A percentile compares a stretch with the other conserved stretches of the same genome.
These are phyloP conservation scores for Rhagologus leucostigma DNA, from an alignment of 2,113 vertebrate genomes.

Conservation along the genomic window DNA sequence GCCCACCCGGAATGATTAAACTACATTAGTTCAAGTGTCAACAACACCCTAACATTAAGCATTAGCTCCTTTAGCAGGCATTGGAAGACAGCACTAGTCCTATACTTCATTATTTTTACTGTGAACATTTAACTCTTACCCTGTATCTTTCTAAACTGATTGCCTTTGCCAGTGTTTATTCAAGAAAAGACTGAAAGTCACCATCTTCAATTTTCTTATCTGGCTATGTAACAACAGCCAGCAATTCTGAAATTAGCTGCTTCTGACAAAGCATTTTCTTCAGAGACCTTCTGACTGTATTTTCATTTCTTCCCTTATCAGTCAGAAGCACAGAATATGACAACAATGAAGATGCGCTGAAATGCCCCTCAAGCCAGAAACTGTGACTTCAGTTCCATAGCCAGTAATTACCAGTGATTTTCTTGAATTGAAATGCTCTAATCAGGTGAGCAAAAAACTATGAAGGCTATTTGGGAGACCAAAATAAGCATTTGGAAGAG, in stretches of 20 bases:
- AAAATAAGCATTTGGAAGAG: not conserved
- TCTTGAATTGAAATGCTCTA: not conserved
- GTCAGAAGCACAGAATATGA: not conserved
- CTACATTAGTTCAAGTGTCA: not conserved
- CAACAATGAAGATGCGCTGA: not conserved
- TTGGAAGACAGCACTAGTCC: not conserved
- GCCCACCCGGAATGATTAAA: not conserved
- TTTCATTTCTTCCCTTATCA: not conserved
- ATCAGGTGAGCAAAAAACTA: not conserved
- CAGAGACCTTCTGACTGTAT: not conserved
- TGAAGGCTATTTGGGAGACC: not conserved
- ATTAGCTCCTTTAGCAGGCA: not conserved
- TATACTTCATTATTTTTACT: not conserved
- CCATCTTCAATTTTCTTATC: not conserved
- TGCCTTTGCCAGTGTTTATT: not conserved
- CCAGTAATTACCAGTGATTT: not conserved
- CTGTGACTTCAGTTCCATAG: not conserved
- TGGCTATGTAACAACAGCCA: not conserved
- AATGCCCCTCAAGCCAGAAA: not conserved
- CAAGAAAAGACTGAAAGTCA: not conserved
- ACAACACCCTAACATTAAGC: not conserved
- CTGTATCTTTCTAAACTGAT: not conserved
- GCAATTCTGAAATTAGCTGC: not conserved
- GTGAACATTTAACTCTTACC: not conserved
- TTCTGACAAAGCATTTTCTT: constrained; percentile 1